Conservation (phyloP, 2,888 invertebrate genomes). For the Anorthoa munda region DNA sequence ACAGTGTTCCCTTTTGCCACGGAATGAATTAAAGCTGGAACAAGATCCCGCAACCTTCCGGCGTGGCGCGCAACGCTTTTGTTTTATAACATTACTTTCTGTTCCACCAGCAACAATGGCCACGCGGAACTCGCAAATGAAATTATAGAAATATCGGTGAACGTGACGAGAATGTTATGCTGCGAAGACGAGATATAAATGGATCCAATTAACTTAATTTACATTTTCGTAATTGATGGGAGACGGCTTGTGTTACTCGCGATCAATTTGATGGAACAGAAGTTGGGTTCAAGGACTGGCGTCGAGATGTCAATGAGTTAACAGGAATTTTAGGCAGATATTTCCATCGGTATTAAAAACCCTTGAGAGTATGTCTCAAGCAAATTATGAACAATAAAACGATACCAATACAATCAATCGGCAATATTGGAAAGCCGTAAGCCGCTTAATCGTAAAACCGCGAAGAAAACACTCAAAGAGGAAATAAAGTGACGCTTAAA, state of each 20-base stretch:
- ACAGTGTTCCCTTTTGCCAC: slow-evolving; percentile 69
- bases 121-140: slow-evolving; percentile 52
- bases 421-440: slow-evolving; percentile 12
- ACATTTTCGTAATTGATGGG: slow-evolving; percentile 40
- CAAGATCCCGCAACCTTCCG: slow-evolving; percentile 69
- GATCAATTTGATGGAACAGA: slow-evolving; percentile 14
- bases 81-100: slow-evolving; percentile 63
- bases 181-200: slow-evolving; percentile 33
- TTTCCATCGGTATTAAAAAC: background rate
- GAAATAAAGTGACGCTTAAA: slow-evolving; percentile 37
- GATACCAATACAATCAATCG: slow-evolving; percentile 15
- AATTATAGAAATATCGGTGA: slow-evolving; percentile 54
- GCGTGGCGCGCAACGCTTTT: slow-evolving; percentile 52
- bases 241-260: slow-evolving; percentile 8
- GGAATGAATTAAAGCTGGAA: slow-evolving; percentile 79
- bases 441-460: slow-evolving; percentile 22
- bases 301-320: background rate
- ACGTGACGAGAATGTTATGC: slow-evolving; percentile 54
- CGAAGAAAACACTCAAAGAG: slow-evolving; percentile 26
- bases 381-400: slow-evolving; percentile 29
- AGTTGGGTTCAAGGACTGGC: slow-evolving; percentile 1
- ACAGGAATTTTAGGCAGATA: background rate
- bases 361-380: background rate
- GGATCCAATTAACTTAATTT: slow-evolving; percentile 49
- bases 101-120: slow-evolving; percentile 42